Evolutionary conservation across 2,888 invertebrate species (phyloP).

Genomic region (Prenolepis imparis): DNA sequence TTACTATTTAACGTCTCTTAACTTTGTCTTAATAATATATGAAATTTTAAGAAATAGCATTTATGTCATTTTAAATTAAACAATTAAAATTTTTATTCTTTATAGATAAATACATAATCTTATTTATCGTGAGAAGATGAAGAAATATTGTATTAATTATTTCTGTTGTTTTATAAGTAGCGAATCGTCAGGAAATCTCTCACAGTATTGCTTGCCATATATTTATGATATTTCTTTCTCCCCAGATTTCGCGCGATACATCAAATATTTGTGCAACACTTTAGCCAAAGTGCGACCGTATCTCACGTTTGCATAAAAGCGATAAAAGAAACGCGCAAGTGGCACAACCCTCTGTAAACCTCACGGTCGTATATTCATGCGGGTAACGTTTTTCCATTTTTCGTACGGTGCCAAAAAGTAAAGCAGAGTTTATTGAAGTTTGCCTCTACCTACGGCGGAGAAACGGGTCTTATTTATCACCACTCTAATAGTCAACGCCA

Average conservation of each 20-base stretch:
- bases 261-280: constrained; percentile 41
- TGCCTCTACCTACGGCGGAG: constrained; percentile 30
- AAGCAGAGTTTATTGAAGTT: constrained; percentile 5
- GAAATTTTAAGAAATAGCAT: background rate
- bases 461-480: constrained; percentile 44
- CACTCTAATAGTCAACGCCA: constrained; percentile 34
- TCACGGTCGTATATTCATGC: constrained; percentile 31
- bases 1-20: background rate
- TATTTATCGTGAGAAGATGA: background rate
- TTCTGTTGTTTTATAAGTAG: background rate
- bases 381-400: constrained; percentile 27
- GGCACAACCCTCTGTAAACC: constrained; percentile 9
- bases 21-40: background rate
- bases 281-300: constrained; percentile 9
- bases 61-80: background rate
- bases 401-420: constrained; percentile 36
- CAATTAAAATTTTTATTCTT: background rate
- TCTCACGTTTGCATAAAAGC: constrained; percentile 25
- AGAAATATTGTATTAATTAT: constrained; percentile 2
- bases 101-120: background rate
- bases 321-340: constrained; percentile 22
- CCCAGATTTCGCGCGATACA: constrained; percentile 33
- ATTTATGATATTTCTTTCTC: constrained; percentile 36
- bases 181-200: background rate
- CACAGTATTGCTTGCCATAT: background rate